These are phyloP conservation scores for Eciton burchellii DNA, from an alignment of 1,140 invertebrate genomes.

Conservation along the genomic window DNA sequence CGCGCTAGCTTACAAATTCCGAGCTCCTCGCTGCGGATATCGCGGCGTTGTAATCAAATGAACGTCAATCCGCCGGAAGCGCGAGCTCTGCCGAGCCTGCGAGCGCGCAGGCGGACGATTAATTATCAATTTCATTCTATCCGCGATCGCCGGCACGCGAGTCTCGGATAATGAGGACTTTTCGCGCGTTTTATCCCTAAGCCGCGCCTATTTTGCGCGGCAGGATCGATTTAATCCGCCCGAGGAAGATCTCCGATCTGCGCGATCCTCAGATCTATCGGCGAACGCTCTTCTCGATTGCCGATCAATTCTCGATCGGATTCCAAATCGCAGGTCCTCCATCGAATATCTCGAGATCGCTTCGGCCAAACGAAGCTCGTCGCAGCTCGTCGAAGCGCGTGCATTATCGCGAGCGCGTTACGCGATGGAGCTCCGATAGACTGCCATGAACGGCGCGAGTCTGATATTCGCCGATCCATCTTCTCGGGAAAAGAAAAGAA, in stretches of 20 bases:
- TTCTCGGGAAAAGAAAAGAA: neutral
- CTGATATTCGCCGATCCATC: neutral
- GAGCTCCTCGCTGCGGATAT: neutral
- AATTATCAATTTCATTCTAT: slow-evolving; percentile 50
- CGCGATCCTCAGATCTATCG: no score
- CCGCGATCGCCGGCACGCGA: neutral
- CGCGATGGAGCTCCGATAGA: no score
- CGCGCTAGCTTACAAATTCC: neutral
- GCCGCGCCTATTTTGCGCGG: neutral
- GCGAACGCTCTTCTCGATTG: neutral
- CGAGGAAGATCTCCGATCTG: no score
- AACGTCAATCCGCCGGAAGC: slow-evolving; percentile 32
- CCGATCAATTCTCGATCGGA: neutral
- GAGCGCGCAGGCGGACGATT: slow-evolving; percentile 22
- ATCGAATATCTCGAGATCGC: slow-evolving; percentile 28
- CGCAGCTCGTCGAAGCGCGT: neutral
- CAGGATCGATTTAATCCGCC: neutral
- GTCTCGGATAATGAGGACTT: neutral
- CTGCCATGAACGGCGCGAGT: no score
- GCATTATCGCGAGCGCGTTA: slow-evolving; percentile 18
- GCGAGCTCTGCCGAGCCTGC: slow-evolving; percentile 1
- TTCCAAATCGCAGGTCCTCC: neutral
- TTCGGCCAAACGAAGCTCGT: slow-evolving; percentile 5
- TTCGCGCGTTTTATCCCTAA: neutral
- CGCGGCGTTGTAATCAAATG: slow-evolving; percentile 44